Base-by-base conservation (phyloP, 2,113 vertebrate genomes). In the Cinclus mexicanus region DNA sequence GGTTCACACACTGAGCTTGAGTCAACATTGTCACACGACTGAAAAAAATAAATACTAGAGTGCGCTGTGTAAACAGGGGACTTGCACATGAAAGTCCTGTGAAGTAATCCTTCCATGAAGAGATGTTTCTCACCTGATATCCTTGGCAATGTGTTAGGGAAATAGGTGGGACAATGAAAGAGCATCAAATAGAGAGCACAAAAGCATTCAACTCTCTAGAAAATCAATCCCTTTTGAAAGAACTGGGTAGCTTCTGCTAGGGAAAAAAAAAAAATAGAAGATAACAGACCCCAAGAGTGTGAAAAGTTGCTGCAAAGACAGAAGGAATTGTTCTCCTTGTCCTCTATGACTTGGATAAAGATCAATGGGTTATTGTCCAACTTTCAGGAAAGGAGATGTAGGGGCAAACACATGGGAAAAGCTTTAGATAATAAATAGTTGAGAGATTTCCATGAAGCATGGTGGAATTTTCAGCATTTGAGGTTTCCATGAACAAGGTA, bases 11-110 rank as follows among this genome's bases (percentile, higher is more conserved):
- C 79, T 47, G 71, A 89, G 74, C 93, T 93, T 92, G 80, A 92
- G 89, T 97, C 94, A 97, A 97, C 94, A 90, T 3, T 50, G 94
- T 97, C 92, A 95, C 95, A 78, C 33, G 35, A 96, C 92, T 86
- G 76, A 33, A 64, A 92, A 95, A 97, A 93, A 70, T 35, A 97
- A 95, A 88, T 57, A 70, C 72, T 83, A 6, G 25, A 65, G 33
- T 33, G 79, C 42, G 14, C 68, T 90, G 39, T 89, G 72, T 67
- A 93, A 95, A 93, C 64, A 95, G 64, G 35, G 78, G 47, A 59
- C 68, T 10, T 77, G 47, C 64, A 63, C 59, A 70, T 47, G 15
- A 84, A 89, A 67, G 39, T 67, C 76, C 60, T 25, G 8, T 67
- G 71, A 63, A 90, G 4, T 42, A 61, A 74, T 77, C 29, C 52